Conservation (phyloP, 2,797 vertebrate species). For the Denticeps clupeoides region DNA sequence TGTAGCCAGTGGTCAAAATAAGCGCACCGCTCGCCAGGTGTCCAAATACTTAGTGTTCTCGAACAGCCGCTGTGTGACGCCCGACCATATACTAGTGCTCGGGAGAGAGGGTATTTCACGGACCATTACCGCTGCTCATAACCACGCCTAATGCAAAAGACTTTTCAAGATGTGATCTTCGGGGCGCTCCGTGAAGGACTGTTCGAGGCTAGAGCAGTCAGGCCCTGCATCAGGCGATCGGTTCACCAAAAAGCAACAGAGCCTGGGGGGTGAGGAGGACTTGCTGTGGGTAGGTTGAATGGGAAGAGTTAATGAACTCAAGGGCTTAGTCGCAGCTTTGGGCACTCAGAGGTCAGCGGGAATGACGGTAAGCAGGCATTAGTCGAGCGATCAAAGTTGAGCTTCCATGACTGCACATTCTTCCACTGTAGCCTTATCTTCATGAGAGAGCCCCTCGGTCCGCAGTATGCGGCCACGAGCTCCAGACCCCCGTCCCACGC, state of each 20-base stretch:
- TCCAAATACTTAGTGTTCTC: constrained; percentile 31
- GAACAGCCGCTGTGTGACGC: constrained; percentile 30
- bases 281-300: no score
- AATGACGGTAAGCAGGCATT: not conserved
- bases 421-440: no score
- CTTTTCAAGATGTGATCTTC: constrained; percentile 40
- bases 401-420: no score
- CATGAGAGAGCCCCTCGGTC: no score
- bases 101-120: constrained; percentile 31
- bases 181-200: constrained; percentile 22
- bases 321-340: not conserved
- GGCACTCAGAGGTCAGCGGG: not conserved
- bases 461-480: no score
- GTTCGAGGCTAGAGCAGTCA: constrained; percentile 24
- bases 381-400: no score
- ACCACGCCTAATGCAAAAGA: constrained; percentile 33
- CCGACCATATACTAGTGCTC: constrained; percentile 15
- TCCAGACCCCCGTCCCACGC: not conserved
- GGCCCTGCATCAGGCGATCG: constrained; percentile 2
- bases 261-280: not conserved
- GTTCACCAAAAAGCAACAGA: not conserved
- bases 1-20: no score
- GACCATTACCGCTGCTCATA: constrained; percentile 39
- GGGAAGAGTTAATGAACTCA: not conserved
- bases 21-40: constrained; percentile 32